Evolutionary conservation across 2,888 invertebrate genomes (phyloP), one percentile per base, ranked within the genome.

Genomic region (Drosophila robusta): DNA sequence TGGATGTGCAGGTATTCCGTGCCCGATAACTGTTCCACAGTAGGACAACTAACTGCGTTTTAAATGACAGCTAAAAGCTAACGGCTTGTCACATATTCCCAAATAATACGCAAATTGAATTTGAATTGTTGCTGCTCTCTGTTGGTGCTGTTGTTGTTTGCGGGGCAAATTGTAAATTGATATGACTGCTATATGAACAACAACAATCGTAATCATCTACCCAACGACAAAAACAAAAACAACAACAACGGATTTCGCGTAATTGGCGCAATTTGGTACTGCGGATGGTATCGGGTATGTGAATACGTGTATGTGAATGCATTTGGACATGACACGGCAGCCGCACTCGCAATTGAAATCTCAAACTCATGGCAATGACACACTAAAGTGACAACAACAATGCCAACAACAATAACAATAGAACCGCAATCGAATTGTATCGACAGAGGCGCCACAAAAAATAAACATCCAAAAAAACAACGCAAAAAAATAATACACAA

Each of bases 281-380:
- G 68, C 63, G 60, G 65, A 73, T 75, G 77, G 67, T 47, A 62
- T 56, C 56, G 63, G 44, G 46, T 46, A 26, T 54, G 52, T 49
- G 50, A 42, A 36, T 58, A 38, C 12, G 36, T 54, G 50, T 45
- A 44, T 70, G 56, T 61, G 67, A 54, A 71, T 75, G 75, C 76
- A 75, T 75, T 75, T 75, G 66, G 71, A 62, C 66, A 75, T 75
- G 72, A 67, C 73, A 73, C 62, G 73, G 69, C 55, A 55, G 58
- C 51, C 63, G 55, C 70, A 58, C 47, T 52, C 74, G 54, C 78
- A 81, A 80, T 81, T 80, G 82, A 80, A 80, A 73, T 79, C 82
- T 80, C 82, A 81, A 78, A 76, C 77, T 70, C 63, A 80, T 80
- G 84, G 83, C 84, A 87, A 85, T 87, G 84, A 85, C 84, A 87